These are phyloP conservation scores for Butorides virescens DNA, from an alignment of 2,113 vertebrate genomes.

Conservation along the genomic window DNA sequence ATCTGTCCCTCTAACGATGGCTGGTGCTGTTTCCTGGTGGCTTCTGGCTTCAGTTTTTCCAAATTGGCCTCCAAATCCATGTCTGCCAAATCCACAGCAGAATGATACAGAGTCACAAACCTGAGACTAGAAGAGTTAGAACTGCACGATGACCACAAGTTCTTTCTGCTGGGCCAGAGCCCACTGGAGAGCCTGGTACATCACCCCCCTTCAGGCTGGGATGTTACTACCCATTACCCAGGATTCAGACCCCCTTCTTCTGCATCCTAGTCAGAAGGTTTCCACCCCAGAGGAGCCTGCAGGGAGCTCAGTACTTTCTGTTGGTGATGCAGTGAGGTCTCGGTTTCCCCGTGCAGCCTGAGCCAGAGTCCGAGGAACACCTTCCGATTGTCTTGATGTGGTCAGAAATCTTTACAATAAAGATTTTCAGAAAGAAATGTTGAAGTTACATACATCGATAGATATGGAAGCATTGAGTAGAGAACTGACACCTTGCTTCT, in stretches of 20 bases:
- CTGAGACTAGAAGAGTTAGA: background rate
- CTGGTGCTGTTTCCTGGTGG: background rate
- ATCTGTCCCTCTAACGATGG: background rate
- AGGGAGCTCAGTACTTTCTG: background rate
- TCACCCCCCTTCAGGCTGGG: background rate
- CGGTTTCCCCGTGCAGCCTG: background rate
- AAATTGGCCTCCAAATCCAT: background rate
- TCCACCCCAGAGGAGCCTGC: background rate
- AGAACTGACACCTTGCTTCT: background rate
- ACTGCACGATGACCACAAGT: background rate
- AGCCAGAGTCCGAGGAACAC: background rate
- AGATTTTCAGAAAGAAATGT: background rate
- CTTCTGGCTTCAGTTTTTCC: background rate
- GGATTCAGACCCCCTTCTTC: rapidly evolving
- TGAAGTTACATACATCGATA: background rate
- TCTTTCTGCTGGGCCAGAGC: background rate
- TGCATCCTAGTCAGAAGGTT: background rate
- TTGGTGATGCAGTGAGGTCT: background rate
- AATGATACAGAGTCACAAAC: background rate
- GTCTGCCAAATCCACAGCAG: background rate
- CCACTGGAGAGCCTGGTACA: background rate
- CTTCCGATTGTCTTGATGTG: background rate
- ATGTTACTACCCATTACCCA: background rate
- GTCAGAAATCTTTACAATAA: background rate
- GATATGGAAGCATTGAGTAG: background rate